Evolutionary conservation across 1,140 invertebrate species (phyloP).

Genomic region (Melitaea cinxia): DNA sequence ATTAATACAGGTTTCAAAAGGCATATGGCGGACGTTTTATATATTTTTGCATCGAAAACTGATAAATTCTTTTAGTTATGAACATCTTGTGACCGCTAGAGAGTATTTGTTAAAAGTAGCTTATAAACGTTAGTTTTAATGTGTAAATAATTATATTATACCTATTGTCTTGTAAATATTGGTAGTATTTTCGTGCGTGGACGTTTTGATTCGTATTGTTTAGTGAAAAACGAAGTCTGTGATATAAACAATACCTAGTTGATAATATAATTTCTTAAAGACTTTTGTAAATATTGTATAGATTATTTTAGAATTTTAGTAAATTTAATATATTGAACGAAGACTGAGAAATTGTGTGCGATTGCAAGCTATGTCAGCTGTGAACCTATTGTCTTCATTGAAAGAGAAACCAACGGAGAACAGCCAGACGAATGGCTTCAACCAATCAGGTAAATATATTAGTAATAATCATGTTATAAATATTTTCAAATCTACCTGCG

Average conservation of each 20-base stretch:
- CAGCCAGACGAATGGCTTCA: conserved; percentile 51
- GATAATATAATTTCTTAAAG: conserved; percentile 77
- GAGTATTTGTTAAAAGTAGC: conserved; percentile 80
- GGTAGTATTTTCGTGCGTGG: conserved; percentile 80
- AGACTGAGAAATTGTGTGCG: conserved; percentile 76
- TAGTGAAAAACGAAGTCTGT: conserved; percentile 82
- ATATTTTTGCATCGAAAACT: conserved; percentile 82
- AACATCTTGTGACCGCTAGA: conserved; percentile 80
- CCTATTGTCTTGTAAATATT: conserved; percentile 76
- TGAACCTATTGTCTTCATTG: conserved; percentile 75
- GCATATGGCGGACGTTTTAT: conserved; percentile 83
- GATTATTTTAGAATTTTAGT: conserved; percentile 76
- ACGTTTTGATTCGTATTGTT: conserved; percentile 81
- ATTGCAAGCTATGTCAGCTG: conserved; percentile 80
- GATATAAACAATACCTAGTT: conserved; percentile 82
- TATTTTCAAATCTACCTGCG: conserved; percentile 24
- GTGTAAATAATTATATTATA: conserved; percentile 81
- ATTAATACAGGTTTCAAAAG: conserved; percentile 76
- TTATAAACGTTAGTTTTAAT: conserved; percentile 80
- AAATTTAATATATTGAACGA: conserved; percentile 78
- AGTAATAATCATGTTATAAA: not conserved
- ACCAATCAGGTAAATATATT: conserved; percentile 48
- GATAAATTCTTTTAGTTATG: conserved; percentile 82
- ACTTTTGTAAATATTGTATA: conserved; percentile 80
- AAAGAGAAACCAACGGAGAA: conserved; percentile 75